Conservation (phyloP, 2,888 invertebrate species). For the Agrotis ipsilon region DNA sequence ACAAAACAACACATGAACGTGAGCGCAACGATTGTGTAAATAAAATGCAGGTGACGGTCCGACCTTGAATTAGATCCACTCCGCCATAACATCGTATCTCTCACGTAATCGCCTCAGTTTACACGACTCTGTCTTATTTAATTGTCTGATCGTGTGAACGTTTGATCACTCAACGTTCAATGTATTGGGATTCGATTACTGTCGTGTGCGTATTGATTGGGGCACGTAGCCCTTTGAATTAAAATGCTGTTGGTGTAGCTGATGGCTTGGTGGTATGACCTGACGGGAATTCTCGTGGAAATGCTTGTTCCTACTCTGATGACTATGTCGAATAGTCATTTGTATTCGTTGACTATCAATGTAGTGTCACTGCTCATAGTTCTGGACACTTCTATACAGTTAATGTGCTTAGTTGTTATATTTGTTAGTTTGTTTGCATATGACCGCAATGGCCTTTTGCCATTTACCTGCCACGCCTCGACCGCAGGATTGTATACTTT, state of each 20-base stretch:
- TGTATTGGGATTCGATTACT: conserved; percentile 61
- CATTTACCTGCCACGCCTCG: conserved; percentile 12
- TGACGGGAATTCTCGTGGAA: conserved; percentile 28
- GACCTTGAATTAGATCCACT: conserved; percentile 60
- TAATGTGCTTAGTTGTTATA: too few relatives aligned
- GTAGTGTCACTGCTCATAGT: neutral
- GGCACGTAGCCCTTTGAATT: conserved; percentile 53
- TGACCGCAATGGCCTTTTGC: conserved; percentile 13
- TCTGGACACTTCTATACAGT: neutral
- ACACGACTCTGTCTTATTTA: conserved; percentile 59
- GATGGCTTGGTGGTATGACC: conserved; percentile 43
- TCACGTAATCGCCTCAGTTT: conserved; percentile 44
- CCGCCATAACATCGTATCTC: conserved; percentile 32
- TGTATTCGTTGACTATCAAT: neutral
- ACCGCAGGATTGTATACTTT: neutral
- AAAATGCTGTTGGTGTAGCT: conserved; percentile 54
- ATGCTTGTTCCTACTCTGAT: conserved; percentile 5
- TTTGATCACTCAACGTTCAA: conserved; percentile 57
- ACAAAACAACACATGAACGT: neutral
- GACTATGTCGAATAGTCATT: conserved; percentile 12
- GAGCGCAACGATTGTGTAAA: conserved; percentile 19
- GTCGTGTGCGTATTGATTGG: conserved; percentile 58
- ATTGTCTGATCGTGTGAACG: conserved; percentile 62
- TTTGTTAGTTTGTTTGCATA: neutral
- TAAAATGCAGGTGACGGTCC: conserved; percentile 37